These are phyloP conservation scores for Agelas oroides DNA, from an alignment of 37 sponge, comb jelly and placozoan genomes.

Conservation along the genomic window DNA sequence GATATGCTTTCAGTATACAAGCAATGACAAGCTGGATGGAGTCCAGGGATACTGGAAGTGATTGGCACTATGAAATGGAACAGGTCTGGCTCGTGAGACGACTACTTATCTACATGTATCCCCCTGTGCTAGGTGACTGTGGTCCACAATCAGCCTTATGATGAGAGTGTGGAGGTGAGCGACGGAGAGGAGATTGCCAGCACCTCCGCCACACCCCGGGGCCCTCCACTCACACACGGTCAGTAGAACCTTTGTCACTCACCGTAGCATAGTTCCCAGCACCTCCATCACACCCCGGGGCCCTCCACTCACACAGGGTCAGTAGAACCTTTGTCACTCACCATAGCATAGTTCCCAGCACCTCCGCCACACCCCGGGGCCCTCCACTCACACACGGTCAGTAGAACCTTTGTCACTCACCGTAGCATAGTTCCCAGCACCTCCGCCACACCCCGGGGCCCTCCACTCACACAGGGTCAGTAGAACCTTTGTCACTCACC, in stretches of 20 bases:
- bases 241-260: not conserved
- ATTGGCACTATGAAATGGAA: too few species aligned
- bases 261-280: not conserved
- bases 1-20: too few species aligned
- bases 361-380: not conserved
- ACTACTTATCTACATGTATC: too few species aligned
- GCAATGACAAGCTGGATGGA: too few species aligned
- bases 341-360: not conserved
- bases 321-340: not conserved
- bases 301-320: not conserved
- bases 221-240: not conserved
- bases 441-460: too few species aligned
- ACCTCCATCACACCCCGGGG: not conserved
- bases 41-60: too few species aligned
- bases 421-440: too few species aligned
- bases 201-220: constrained; percentile 62
- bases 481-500: too few species aligned
- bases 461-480: too few species aligned
- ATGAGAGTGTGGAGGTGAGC: constrained; percentile 94
- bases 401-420: too few species aligned
- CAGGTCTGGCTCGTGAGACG: too few species aligned
- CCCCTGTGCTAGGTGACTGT: constrained; percentile 2
- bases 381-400: too few species aligned
- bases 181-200: constrained; percentile 93
- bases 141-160: constrained; percentile 94